Conservation (phyloP, 2,113 vertebrate species). For the Brachypteracias leptosomus region DNA sequence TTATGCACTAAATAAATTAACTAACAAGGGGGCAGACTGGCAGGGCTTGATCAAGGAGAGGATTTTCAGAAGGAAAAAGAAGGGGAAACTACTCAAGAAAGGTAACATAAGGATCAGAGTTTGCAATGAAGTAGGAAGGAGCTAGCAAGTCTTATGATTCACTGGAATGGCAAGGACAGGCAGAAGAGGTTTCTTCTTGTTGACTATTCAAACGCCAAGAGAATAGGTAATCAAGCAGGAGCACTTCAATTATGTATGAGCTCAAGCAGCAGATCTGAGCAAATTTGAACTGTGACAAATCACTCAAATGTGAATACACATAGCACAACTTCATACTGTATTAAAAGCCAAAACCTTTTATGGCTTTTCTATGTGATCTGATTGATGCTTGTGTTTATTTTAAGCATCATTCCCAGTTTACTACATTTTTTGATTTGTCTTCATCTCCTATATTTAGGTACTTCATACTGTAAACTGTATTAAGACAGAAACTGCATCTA, state of each 20-base stretch:
- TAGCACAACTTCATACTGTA: neutral
- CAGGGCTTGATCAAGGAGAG: neutral
- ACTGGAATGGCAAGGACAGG: neutral
- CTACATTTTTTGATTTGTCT: neutral
- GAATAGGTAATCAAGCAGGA: neutral
- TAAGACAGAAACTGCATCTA: neutral
- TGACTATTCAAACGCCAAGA: neutral
- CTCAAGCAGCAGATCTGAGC: neutral
- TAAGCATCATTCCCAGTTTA: neutral
- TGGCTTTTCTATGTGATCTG: neutral
- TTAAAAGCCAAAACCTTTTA: constrained; percentile 24
- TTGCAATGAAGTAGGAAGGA: neutral
- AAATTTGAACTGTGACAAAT: neutral
- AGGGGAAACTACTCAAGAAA: neutral
- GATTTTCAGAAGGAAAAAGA: neutral
- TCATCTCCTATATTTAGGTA: neutral
- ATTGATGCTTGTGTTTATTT: constrained; percentile 27
- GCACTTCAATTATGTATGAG: constrained; percentile 22
- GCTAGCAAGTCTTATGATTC: neutral
- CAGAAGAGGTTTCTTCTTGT: neutral
- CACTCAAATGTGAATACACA: neutral
- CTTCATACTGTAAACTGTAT: neutral
- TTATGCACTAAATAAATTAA: neutral
- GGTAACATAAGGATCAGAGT: neutral
- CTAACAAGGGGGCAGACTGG: neutral